phyloP scores from a whole-genome alignment of 2,113 vertebrate genomes.

The Mellivora capensis region DNA sequence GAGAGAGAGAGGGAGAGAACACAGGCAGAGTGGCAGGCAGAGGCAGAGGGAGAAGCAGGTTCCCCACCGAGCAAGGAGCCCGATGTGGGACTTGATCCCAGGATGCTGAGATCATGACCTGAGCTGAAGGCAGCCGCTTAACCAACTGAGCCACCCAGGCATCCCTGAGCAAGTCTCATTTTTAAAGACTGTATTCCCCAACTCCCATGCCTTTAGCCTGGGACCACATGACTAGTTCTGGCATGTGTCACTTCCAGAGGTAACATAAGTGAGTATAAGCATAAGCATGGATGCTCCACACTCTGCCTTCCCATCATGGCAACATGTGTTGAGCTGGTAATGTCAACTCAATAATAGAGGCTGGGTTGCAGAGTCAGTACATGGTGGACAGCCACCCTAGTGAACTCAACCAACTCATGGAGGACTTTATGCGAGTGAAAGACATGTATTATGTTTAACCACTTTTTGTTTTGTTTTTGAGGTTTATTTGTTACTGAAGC shows the following conservation, averaged over 20 bases:
- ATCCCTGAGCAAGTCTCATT: neutral
- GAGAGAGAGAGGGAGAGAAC: too few relatives aligned
- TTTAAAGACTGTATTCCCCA: neutral
- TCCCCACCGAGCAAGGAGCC: too few relatives aligned
- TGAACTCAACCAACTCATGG: neutral
- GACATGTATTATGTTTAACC: neutral
- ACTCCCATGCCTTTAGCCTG: neutral
- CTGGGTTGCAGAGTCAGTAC: neutral
- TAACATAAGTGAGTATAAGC: neutral
- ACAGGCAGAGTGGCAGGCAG: too few relatives aligned
- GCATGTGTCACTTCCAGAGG: neutral
- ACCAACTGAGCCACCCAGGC: too few relatives aligned
- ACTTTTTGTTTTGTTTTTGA: neutral
- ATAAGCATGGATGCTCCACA: neutral
- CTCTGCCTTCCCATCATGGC: neutral
- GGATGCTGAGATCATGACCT: too few relatives aligned
- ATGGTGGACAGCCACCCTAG: too few relatives aligned
- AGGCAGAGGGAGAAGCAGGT: too few relatives aligned
- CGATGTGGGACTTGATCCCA: too few relatives aligned
- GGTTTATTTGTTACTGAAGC: neutral
- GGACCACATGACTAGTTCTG: neutral
- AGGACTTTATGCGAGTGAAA: neutral
- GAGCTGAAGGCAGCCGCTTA: too few relatives aligned
- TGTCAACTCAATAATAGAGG: neutral
- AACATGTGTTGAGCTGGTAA: neutral